Conservation (phyloP, 2,113 vertebrate species). For the Prionailurus bengalensis region DNA sequence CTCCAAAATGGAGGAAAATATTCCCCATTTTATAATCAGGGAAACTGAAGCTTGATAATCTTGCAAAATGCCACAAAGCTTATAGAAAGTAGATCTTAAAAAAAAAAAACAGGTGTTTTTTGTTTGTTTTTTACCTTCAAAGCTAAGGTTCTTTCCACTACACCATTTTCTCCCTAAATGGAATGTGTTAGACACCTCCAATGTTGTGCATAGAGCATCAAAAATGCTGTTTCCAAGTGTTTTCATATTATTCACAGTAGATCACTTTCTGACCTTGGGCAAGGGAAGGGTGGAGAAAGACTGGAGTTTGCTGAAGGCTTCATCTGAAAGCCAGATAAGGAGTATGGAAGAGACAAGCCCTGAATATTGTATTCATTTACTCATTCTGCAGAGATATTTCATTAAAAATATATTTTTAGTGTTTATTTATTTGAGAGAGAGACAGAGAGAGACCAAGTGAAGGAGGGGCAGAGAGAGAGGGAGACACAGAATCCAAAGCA, state of each 20-base stretch:
- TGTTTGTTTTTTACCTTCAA: neutral
- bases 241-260: neutral
- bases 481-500: too few relatives aligned
- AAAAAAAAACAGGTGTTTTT: too few relatives aligned
- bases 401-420: too few relatives aligned
- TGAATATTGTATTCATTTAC: neutral
- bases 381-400: neutral
- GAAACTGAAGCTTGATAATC: neutral
- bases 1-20: neutral
- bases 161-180: neutral
- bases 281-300: neutral
- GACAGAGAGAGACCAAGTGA: too few relatives aligned
- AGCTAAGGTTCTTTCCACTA: neutral
- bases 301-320: neutral
- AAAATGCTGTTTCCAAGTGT: neutral
- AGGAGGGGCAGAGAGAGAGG: too few relatives aligned
- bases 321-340: neutral
- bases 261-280: neutral
- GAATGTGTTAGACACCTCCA: neutral
- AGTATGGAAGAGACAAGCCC: neutral
- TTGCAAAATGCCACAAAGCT: neutral
- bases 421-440: too few relatives aligned
- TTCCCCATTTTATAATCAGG: neutral
- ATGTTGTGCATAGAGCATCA: neutral
- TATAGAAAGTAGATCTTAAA: neutral